Evolutionary conservation across 2,113 vertebrate genomes (phyloP), one percentile per base, ranked within the genome.

Genomic region (Chlorocebus sabaeus): DNA sequence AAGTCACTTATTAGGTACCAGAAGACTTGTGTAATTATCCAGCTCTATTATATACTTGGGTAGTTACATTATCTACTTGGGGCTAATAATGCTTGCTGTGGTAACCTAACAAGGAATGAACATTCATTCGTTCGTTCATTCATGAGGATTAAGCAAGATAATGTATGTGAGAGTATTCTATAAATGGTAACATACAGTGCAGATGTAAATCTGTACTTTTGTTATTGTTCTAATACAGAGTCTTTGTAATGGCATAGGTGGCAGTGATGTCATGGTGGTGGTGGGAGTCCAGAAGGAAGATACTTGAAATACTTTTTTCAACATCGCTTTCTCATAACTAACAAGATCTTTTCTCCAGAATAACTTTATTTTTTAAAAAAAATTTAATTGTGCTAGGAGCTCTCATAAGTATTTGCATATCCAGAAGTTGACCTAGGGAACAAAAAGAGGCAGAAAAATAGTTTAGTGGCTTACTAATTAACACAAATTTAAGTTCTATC

Each of bases 401-500:
- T 57, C 14, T 92, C 68, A 40, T 45, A 87, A 70, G 57, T 95
- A 40, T 93, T 83, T 93, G 35, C 32, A 90, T 6, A 81, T 87
- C 67, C 72, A 72, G 38, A 85, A 96, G 45, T 68, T 45, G 38
- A 87, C 89, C 30, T 87, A 68, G 25, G 30, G 48, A 25, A 86
- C 95, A 35, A 90, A 93, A n/a, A 95, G 27, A 95, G 50, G 38
- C 13, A 81, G 48, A 95, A 87, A 96, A 94, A 87, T 94, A 23
- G 10, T 75, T 61, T 45, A 75, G 35, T 96, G 13, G 8, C 86
- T 67, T 92, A 85, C n/a, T 89, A 83, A 95, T 61, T 86, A 94
- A 48, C 30, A 68, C 13, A 92, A 93, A 84, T 72, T 88, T 45
- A 83, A 83, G n/a, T 67, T 84, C 76, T 50, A 43, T 72, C 17